Evolutionary conservation across 2,113 vertebrate species (phyloP), one percentile per base, ranked within the genome.

Genomic region (Thymallus thymallus): DNA sequence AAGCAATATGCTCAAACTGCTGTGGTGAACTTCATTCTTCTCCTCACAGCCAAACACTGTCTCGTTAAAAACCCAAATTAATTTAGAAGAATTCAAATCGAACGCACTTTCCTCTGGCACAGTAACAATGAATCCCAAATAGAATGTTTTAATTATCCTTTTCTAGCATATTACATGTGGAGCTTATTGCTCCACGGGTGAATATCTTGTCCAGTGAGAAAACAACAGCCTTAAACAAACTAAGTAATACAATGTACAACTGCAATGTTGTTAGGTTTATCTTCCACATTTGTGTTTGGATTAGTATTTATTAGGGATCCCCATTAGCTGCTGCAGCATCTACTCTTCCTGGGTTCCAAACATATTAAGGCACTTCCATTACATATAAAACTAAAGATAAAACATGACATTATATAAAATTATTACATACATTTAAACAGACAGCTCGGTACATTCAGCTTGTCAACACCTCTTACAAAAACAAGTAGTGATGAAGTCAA

Each of bases 31-130:
- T 22, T 22, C 56, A 1, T 22, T 60, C 56, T 18, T 51, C 48
- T 51, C 48, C 12, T 51, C 3, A 60, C n/a, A 60, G 56, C 56
- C n/a, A 60, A 22, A 7, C 56, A 22, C 6, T 41, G 35, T 22
- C 56, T 60, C n/a, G n/a, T 60, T 60, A 60, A 60, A 60, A 60
- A 60, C n/a, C 6, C 56, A 60, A n/a, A 60, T 60, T 22, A n/a
- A 60, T 60, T 13, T 60, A n/a, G 13, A 60, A 60, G 16, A 22
- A 60, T 22, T 13, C 16, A 16, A 23, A 22, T 7, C 2, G 5
- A 7, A 60, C 9, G 16, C 9, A 2, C 35, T 41, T 41, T 41
- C 35, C 35, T 41, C 35, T 41, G 35, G 35, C 35, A 41, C 9
- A 41, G 10, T 41, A 41, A 41, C 35, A 41, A 41, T 41, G 35